Evolutionary conservation across 2,797 vertebrate species (phyloP), one percentile per base, ranked within the genome.

Genomic region (Poecilia wingei): DNA sequence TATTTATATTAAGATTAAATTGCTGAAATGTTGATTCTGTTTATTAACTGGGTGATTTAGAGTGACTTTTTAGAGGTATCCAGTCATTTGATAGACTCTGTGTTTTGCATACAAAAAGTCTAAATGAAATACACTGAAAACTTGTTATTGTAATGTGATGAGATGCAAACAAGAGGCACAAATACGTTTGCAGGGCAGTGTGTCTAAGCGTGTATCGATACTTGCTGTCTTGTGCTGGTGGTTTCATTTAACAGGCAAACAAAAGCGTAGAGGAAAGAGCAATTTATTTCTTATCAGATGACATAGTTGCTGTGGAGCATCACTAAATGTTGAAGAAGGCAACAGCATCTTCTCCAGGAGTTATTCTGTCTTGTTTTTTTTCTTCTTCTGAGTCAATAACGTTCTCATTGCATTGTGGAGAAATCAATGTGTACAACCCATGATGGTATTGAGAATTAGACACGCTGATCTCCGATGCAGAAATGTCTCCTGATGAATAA

Each of bases 401-500:
- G 83, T 87, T 88, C 84, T 84, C 81, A 72, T 79, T 78, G 89
- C 87, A 89, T 81, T 90, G 88, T 90, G 80, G 86, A 91, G 84
- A 93, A 91, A 89, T 93, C 91, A 84, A 93, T 94, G 88, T 74
- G 82, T 86, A 87, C 39, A 28, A 88, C 83, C 81, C 84, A 87
- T 80, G 86, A 84, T 87, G 82, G 87, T 85, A 82, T 90, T 93
- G 85, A 90, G 88, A 88, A 93, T 93, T 51, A 90, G 88, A 91
- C 92, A 84, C 88, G 87, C 78, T 64, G 46, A 81, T 87, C 89
- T 85, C 81, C 75, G 69, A 84, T 80, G 80, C 83, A 88, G 79
- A 90, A 90, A 92, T 79, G 86, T 90, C 92, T 92, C 84, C 77
- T 86, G 89, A 90, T 93, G 92, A 93, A 86, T 91, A 90, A 89